phyloP scores from a whole-genome alignment of 2,113 vertebrate species.

The Osmerus eperlanus region DNA sequence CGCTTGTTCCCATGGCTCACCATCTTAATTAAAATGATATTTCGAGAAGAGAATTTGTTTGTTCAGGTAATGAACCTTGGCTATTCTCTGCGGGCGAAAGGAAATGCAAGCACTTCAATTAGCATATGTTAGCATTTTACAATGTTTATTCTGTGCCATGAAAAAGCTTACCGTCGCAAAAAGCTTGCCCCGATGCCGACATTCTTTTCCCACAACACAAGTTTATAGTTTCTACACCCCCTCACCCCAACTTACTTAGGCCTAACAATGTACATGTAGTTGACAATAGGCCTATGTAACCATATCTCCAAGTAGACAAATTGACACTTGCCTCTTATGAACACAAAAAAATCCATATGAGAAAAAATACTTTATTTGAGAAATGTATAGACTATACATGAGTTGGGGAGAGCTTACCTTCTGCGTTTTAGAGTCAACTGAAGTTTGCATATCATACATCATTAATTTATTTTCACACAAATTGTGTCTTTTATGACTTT shows the following conservation, averaged over 20 bases:
- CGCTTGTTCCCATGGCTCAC: constrained; percentile 47
- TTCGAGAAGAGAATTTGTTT: constrained; percentile 71
- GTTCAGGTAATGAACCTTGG: constrained; percentile 72
- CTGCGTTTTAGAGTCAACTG: constrained; percentile 43
- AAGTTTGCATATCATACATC: constrained; percentile 62
- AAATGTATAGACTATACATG: constrained; percentile 68
- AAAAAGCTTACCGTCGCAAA: constrained; percentile 64
- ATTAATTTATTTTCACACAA: constrained; percentile 55
- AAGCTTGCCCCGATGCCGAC: constrained; percentile 36
- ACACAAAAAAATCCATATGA: constrained; percentile 26
- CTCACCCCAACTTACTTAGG: too few species aligned
- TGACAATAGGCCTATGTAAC: too few species aligned
- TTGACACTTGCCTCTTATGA: not conserved
- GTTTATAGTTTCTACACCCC: too few species aligned
- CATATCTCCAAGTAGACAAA: too few species aligned
- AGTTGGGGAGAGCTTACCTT: constrained; percentile 32
- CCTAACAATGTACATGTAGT: too few species aligned
- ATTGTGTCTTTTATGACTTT: constrained; percentile 26
- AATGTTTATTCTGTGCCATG: constrained; percentile 59
- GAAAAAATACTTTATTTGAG: constrained; percentile 77
- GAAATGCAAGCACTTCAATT: constrained; percentile 69
- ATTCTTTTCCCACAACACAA: not conserved
- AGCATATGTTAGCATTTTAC: constrained; percentile 74
- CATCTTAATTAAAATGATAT: constrained; percentile 77
- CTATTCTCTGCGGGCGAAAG: constrained; percentile 70